Base-by-base conservation (phyloP, 2,888 invertebrate genomes). In the Ectropis crepuscularia region DNA sequence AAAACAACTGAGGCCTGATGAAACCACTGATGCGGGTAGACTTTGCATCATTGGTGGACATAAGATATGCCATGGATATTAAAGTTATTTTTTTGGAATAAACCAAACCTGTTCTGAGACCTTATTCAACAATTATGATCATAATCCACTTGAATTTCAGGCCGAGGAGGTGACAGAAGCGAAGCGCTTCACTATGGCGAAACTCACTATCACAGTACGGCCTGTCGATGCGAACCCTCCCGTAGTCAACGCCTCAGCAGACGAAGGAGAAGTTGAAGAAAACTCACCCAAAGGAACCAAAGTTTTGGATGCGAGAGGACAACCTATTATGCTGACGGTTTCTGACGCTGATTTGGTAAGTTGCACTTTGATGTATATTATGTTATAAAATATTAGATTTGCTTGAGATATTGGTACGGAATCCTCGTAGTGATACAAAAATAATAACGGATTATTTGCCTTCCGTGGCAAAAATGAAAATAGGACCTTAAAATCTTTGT, bases 141-240 rank as follows among this genome's bases (percentile, higher is more conserved):
- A 39, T 39, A 8, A 7, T 9, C 12, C 12, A 9, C 39, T 5
- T 50, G 10, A 16, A 38, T 60, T 79, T 8, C 83, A 96, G 95
- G 98, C 98, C 0, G 97, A 97, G 84, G 98, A 98, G 89, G 94
- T 95, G 53, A 95, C 97, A 2, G 96, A 96, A 86, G 94, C 95
- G 0, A 95, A 95, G 75, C 93, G 97, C 46, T 97, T 96, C 63
- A 96, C 98, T 0, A 97, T 96, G 36, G 97, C 97, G 0, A 97
- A 97, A 82, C 87, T 98, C 57, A 94, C 94, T 5, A 95, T 98
- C 61, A 96, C 95, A 43, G 97, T 98, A 0, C 95, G 97, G 68
- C 97, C 97, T 0, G 97, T 97, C 0, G 98, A 98, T 85, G 95
- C 97, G 11, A 96, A 96, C 86, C 97, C 97, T 0, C 98, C 98